Evolutionary conservation across 2,113 vertebrate species (phyloP).

Genomic region (Nycticryphes semicollaris): DNA sequence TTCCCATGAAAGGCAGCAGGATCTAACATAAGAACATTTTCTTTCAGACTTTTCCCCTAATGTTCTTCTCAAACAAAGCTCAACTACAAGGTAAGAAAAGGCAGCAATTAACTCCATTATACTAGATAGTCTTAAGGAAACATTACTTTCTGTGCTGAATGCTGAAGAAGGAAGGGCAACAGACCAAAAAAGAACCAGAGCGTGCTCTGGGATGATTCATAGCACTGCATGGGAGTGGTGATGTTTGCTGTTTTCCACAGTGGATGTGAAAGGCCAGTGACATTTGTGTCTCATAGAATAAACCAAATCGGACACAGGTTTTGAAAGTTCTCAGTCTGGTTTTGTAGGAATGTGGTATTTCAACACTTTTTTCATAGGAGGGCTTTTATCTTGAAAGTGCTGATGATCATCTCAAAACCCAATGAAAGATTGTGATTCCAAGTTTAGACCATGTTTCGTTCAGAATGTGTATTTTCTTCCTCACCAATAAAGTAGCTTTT

Average conservation of each 20-base stretch:
- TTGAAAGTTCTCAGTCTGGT: not conserved
- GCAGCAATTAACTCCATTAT: not conserved
- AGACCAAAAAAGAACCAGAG: not conserved
- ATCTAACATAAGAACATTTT: not conserved
- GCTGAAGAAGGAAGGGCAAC: not conserved
- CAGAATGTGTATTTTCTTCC: not conserved
- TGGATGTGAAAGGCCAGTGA: not conserved
- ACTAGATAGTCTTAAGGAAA: not conserved
- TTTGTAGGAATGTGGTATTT: not conserved
- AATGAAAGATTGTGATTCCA: not conserved
- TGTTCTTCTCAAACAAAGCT: not conserved
- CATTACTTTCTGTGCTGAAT: not conserved
- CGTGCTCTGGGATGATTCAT: not conserved
- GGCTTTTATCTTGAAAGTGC: not conserved
- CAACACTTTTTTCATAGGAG: not conserved
- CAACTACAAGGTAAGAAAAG: not conserved
- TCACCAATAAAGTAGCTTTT: not conserved
- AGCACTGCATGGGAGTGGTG: not conserved
- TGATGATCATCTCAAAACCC: not conserved
- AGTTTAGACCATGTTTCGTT: not conserved
- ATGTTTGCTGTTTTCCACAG: not conserved
- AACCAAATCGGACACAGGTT: not conserved
- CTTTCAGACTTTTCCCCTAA: not conserved
- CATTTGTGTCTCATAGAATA: not conserved
- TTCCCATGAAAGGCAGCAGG: not conserved